A percentile compares a stretch with the other conserved stretches of the same genome.
These are phyloP conservation scores for Elegia similella DNA, from an alignment of 2,888 invertebrate species.

Conservation along the genomic window DNA sequence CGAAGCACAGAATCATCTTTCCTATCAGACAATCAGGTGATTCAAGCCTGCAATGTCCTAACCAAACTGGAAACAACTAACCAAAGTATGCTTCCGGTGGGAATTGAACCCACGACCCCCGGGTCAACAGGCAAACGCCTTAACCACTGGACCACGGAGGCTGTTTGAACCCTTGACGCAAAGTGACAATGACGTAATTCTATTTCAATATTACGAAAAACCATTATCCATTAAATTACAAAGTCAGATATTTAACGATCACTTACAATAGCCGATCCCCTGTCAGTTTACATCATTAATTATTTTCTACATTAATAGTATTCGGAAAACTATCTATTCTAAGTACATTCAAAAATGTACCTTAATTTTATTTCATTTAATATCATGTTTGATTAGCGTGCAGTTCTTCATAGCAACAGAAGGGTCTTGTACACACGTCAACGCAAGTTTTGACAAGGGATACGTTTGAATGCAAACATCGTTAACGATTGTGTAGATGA, in stretches of 20 bases:
- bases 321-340: not conserved
- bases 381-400: not conserved
- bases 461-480: conserved; percentile 26
- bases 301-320: not conserved
- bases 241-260: not conserved
- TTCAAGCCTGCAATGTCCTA: too few species aligned
- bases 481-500: conserved; percentile 8
- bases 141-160: too few species aligned
- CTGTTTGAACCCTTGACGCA: too few species aligned
- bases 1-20: too few species aligned
- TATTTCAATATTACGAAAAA: too few species aligned
- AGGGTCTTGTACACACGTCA: conserved; percentile 33
- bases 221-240: not conserved
- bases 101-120: too few species aligned
- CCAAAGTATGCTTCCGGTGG: too few species aligned
- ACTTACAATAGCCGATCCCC: not conserved
- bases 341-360: not conserved
- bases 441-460: conserved; percentile 41
- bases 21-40: too few species aligned
- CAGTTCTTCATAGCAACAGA: conserved; percentile 12
- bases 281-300: conserved; percentile 1
- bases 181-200: too few species aligned
- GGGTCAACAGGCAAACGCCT: too few species aligned
- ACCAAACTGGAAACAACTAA: too few species aligned
- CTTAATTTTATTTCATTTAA: not conserved